These are phyloP conservation scores for Drosophila aldrichi DNA, from an alignment of 2,888 invertebrate genomes.

Conservation along the genomic window DNA sequence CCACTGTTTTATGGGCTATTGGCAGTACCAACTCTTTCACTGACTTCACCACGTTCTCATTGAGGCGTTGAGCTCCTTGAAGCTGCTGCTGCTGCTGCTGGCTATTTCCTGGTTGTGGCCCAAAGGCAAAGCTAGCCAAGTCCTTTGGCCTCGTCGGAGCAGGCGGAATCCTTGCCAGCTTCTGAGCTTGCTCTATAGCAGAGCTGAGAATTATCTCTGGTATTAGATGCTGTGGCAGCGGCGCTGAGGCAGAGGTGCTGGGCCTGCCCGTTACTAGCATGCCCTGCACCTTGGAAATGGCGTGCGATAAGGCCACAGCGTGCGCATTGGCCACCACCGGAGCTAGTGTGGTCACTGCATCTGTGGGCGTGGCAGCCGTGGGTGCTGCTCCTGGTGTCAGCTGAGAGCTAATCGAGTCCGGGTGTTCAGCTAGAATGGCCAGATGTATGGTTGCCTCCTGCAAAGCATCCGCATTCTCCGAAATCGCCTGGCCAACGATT, in stretches of 20 bases:
- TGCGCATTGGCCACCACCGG: slow-evolving; percentile 16
- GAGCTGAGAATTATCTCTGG: neutral
- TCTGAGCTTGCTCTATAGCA: neutral
- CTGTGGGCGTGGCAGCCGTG: neutral
- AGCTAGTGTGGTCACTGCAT: neutral
- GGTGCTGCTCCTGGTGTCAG: neutral
- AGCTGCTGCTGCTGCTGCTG: neutral
- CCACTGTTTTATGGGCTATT: neutral
- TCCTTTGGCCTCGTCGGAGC: neutral
- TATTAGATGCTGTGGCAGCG: neutral
- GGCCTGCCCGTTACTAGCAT: neutral
- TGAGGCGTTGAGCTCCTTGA: neutral
- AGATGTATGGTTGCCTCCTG: neutral
- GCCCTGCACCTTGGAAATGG: slow-evolving; percentile 8
- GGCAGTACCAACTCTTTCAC: slow-evolving; percentile 12
- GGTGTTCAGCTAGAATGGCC: neutral
- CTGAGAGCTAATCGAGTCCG: neutral
- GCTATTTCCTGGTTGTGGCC: neutral
- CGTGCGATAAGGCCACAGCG: slow-evolving; percentile 7
- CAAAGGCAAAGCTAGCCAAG: neutral
- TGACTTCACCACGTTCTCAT: neutral
- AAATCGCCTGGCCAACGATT: neutral
- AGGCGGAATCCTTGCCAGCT: neutral
- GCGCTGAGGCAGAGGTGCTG: neutral
- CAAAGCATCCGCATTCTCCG: slow-evolving; percentile 6